phyloP scores from a whole-genome alignment of 2,888 invertebrate genomes.

The Pollenia angustigena region DNA sequence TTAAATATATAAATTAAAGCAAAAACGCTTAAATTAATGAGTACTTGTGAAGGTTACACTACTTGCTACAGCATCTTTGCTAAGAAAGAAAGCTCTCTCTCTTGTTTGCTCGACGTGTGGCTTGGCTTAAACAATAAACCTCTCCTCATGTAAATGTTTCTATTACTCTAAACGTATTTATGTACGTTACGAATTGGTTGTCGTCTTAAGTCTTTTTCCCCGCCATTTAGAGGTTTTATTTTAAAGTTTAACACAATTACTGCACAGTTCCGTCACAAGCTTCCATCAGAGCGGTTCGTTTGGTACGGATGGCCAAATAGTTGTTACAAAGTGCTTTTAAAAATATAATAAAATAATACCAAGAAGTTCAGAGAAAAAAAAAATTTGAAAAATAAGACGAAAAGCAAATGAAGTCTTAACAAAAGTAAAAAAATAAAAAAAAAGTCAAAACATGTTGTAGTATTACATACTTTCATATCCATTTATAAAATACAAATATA shows the following conservation, averaged over 20 bases:
- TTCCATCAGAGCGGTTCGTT: conserved; percentile 78
- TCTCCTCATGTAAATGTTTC: conserved; percentile 56
- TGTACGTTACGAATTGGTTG: conserved; percentile 75
- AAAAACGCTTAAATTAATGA: not conserved
- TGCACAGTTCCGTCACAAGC: conserved; percentile 80
- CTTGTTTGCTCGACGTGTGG: not conserved
- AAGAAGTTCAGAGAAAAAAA: conserved; percentile 42
- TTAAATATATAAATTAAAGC: not conserved
- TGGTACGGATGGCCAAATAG: conserved; percentile 59
- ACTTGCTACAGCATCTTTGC: conserved; percentile 55
- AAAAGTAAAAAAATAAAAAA: conserved; percentile 32
- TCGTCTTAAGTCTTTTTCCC: conserved; percentile 50
- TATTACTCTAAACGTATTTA: conserved; percentile 32
- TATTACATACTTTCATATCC: conserved; percentile 54
- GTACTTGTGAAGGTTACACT: conserved; percentile 22
- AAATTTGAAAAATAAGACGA: conserved; percentile 31
- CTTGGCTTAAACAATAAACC: conserved; percentile 17
- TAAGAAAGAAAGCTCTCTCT: conserved; percentile 52
- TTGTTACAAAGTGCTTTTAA: conserved; percentile 33
- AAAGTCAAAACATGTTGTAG: conserved; percentile 61
- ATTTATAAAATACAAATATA: conserved; percentile 8
- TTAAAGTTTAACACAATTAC: conserved; percentile 78
- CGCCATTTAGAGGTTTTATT: conserved; percentile 78
- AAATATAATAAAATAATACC: conserved; percentile 59
- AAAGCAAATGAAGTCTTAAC: conserved; percentile 62